Percentiles rank a stretch among this genome's conserved stretches.
phyloP scores from a whole-genome alignment of 2,113 vertebrate genomes.

The Chaenocephalus aceratus region DNA sequence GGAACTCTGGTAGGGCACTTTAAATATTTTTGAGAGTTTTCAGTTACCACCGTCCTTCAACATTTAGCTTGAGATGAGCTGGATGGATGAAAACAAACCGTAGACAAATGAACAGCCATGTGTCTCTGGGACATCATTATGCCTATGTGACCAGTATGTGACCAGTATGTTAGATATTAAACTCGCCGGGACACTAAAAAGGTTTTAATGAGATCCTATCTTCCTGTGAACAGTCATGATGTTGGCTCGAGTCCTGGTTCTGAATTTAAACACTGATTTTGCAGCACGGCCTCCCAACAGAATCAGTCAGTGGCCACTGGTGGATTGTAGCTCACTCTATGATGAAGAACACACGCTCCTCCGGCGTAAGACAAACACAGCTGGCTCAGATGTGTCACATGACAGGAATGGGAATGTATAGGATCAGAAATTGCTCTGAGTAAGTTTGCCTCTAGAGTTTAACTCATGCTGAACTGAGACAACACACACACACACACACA shows the following conservation, averaged over 20 bases:
- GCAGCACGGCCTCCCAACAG: constrained; percentile 28
- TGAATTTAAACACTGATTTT: constrained; percentile 46
- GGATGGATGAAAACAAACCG: neutral
- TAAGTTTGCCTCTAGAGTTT: neutral
- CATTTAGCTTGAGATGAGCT: neutral
- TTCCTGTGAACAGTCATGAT: constrained; percentile 15
- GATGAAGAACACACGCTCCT: neutral
- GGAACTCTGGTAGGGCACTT: too few relatives aligned
- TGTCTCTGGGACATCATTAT: neutral
- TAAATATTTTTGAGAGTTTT: too few relatives aligned
- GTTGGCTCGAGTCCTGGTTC: constrained; percentile 31
- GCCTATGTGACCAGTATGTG: neutral
- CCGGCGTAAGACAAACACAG: constrained; percentile 68
- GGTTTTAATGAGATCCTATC: constrained; percentile 27
- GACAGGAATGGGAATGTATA: constrained; percentile 68
- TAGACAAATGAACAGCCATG: neutral
- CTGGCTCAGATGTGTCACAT: constrained; percentile 64
- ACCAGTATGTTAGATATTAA: constrained; percentile 1
- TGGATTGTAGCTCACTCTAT: constrained; percentile 6
- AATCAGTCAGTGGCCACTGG: constrained; percentile 50
- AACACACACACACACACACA: neutral
- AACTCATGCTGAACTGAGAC: constrained; percentile 1
- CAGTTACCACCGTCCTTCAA: too few relatives aligned
- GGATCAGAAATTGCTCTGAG: constrained; percentile 32
- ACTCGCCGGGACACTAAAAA: neutral